A percentile compares a stretch with the other conserved stretches of the same genome.
Conservation (phyloP, 2,888 invertebrate species). For the Vesta saturnalis region DNA sequence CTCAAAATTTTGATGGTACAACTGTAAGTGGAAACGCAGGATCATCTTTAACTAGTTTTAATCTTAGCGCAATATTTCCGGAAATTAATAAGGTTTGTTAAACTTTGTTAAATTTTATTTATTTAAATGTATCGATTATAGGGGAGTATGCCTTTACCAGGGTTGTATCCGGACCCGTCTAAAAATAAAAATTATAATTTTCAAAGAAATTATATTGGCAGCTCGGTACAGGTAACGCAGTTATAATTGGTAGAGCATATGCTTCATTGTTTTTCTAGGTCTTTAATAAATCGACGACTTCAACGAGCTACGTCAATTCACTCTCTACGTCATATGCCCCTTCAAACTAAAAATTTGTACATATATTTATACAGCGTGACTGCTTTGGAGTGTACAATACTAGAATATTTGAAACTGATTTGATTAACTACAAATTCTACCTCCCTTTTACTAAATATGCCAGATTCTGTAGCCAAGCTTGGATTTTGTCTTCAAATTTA, state of each 20-base stretch:
- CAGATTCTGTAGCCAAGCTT: too few relatives aligned
- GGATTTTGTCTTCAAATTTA: too few relatives aligned
- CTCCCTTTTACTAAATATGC: too few relatives aligned
- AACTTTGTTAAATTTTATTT: conserved; percentile 1
- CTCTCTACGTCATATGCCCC: conserved; percentile 18
- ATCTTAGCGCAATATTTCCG: conserved; percentile 84
- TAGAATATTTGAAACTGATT: too few relatives aligned
- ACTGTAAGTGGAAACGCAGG: conserved; percentile 57
- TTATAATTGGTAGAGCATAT: not conserved
- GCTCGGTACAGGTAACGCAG: conserved; percentile 39
- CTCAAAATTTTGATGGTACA: conserved; percentile 56
- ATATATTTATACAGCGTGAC: too few relatives aligned
- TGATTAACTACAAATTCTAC: too few relatives aligned
- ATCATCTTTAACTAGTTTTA: conserved; percentile 77
- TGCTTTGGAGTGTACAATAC: too few relatives aligned
- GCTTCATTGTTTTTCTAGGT: conserved; percentile 39
- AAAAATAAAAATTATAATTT: conserved; percentile 39
- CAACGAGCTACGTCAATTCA: conserved; percentile 41
- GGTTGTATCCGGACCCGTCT: conserved; percentile 40
- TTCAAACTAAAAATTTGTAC: not conserved
- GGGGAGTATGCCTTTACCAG: conserved; percentile 41
- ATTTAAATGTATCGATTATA: conserved; percentile 19
- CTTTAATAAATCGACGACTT: conserved; percentile 44
- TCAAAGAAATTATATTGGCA: conserved; percentile 41
- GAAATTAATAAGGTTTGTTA: conserved; percentile 76